These are phyloP conservation scores for Labrus mixtus DNA, from an alignment of 2,113 vertebrate species.

Conservation along the genomic window DNA sequence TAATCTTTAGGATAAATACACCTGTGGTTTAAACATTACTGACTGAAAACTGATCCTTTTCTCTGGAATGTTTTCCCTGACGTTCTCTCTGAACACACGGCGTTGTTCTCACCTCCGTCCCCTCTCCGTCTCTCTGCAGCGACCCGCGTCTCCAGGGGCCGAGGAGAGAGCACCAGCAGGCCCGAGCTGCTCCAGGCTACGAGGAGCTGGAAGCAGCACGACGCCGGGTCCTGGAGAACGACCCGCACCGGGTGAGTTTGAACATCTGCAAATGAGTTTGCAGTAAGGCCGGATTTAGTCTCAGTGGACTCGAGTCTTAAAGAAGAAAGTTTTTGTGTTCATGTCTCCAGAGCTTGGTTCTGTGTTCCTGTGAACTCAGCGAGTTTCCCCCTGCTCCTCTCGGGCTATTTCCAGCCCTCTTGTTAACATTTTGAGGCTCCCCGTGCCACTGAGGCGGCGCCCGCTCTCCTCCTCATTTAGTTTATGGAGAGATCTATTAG, in stretches of 20 bases:
- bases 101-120: background rate
- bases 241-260: constrained; percentile 75
- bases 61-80: no score
- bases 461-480: constrained; percentile 58
- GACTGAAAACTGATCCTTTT: no score
- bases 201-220: constrained; percentile 70
- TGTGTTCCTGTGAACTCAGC: background rate
- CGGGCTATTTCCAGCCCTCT: constrained; percentile 58
- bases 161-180: constrained; percentile 68
- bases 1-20: no score
- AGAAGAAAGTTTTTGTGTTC: background rate
- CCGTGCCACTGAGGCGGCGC: constrained; percentile 38
- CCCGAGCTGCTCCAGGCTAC: constrained; percentile 71
- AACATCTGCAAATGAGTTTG: no score
- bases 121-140: constrained; percentile 46
- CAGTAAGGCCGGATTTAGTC: no score
- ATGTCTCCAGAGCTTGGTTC: constrained; percentile 25
- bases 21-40: no score
- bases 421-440: constrained; percentile 68
- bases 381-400: constrained; percentile 18
- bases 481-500: constrained; percentile 61
- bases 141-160: constrained; percentile 68
- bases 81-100: background rate
- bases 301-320: background rate
- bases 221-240: constrained; percentile 67